Evolutionary conservation across 2,113 vertebrate genomes (phyloP).

Genomic region (Oncorhynchus masou): DNA sequence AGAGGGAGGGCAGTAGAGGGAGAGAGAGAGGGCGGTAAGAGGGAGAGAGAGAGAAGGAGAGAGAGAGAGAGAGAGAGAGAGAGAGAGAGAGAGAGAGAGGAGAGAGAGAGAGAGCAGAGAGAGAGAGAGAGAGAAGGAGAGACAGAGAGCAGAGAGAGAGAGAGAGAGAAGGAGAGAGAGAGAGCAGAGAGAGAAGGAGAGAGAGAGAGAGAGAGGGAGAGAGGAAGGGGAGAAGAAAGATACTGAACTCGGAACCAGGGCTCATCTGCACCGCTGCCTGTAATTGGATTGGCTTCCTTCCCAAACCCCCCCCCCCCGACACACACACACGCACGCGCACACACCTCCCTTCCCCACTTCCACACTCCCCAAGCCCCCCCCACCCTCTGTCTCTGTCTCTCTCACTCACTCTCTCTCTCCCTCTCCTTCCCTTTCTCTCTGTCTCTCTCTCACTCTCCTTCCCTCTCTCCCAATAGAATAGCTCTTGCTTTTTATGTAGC

Average conservation of each 20-base stretch:
- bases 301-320: constrained; percentile 61
- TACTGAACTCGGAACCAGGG: constrained; percentile 63
- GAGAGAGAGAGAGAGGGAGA: constrained; percentile 13
- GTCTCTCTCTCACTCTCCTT: too few species aligned
- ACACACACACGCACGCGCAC: constrained; percentile 47
- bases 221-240: constrained; percentile 47
- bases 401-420: too few species aligned
- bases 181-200: background rate
- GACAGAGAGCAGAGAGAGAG: too few species aligned
- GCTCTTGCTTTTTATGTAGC: constrained; percentile 60
- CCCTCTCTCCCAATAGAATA: constrained; percentile 55
- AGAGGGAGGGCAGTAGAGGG: background rate
- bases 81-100: too few species aligned
- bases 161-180: constrained; percentile 21
- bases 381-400: too few species aligned
- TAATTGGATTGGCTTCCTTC: constrained; percentile 83
- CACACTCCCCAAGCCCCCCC: too few species aligned
- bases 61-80: too few species aligned
- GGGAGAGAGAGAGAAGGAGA: too few species aligned
- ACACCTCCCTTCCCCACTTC: background rate
- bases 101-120: too few species aligned
- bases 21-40: too few species aligned
- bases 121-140: constrained; percentile 1
- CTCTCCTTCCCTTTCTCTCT: too few species aligned
- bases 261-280: constrained; percentile 72